phyloP scores from a whole-genome alignment of 2,113 vertebrate genomes.

The Sisor rabdophorus region DNA sequence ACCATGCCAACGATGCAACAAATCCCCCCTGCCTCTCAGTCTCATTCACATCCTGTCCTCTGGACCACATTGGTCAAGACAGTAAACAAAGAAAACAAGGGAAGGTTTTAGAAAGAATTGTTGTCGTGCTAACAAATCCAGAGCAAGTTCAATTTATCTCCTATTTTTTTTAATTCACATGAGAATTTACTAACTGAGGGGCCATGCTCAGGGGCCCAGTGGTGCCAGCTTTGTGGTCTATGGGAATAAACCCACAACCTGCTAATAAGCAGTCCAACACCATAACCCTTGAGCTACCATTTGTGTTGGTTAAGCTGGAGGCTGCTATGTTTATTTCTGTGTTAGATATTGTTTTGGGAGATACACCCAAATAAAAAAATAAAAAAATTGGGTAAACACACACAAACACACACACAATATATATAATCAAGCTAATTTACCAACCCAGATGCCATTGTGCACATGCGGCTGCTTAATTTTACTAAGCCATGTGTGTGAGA shows the following conservation, averaged over 20 bases:
- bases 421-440: too few relatives aligned
- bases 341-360: not conserved
- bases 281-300: too few relatives aligned
- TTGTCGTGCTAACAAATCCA: too few relatives aligned
- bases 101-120: not conserved
- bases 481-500: not conserved
- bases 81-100: not conserved
- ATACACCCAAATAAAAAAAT: not conserved
- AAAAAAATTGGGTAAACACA: not conserved
- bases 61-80: conserved; percentile 26
- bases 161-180: too few relatives aligned
- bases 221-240: too few relatives aligned
- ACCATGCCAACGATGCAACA: not conserved
- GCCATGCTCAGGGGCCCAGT: too few relatives aligned
- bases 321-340: not conserved
- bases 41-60: conserved; percentile 31
- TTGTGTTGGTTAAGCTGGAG: not conserved
- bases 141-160: too few relatives aligned
- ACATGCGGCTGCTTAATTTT: not conserved
- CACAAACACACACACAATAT: conserved; percentile 5
- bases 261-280: too few relatives aligned
- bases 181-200: too few relatives aligned
- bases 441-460: conserved; percentile 16
- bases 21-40: conserved; percentile 14
- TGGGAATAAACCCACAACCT: too few relatives aligned